Base-by-base conservation (phyloP, 1,140 invertebrate genomes). In the Vollenhovia emeryi region DNA sequence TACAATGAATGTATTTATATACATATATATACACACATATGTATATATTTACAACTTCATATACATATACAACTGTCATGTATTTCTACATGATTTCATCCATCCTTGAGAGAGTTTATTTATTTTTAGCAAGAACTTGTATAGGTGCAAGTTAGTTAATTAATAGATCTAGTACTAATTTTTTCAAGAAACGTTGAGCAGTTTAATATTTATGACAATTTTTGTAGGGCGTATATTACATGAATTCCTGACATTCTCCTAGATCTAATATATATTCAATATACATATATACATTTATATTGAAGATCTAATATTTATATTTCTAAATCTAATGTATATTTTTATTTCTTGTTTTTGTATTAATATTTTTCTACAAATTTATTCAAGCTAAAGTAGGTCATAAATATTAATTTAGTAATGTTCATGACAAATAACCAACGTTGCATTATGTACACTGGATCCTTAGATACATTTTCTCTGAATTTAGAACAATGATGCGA, bases 31-130 rank as follows among this genome's bases (percentile, higher is more conserved):
- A n/a, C 18, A 57, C 13, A 7, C 45, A 27, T 45, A 13, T 30
- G 33, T 76, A 60, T 73, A 3, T 48, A 30, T 73, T 27, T 62
- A 24, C 18, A 30, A 48, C 21, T 1, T 21, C 36, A 73, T 18
- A 73, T 66, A 48, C 45, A 27, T 30, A 30, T 80, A 50, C 27
- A 30, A 36, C 45, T 79, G 24, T 13, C 40, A 55, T 71, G 60
- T 69, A 79, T 13, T 59, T 5, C 27, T 82, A 59, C 36, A 59
- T 82, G 27, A 82, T 71, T 36, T 71, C 78, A 80, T 57, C 4
- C 48, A 80, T 73, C 78, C 57, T 36, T 43, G 9, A 27, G 57
- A 79, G 50, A 43, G 13, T 55, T 80, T 40, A 64, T 48, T 55
- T 43, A 73, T 57, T 55, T 79, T 33, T 43, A 82, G 24, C 2